Evolutionary conservation across 2,113 vertebrate genomes (phyloP).

Genomic region (Sarotherodon lohbergeri): DNA sequence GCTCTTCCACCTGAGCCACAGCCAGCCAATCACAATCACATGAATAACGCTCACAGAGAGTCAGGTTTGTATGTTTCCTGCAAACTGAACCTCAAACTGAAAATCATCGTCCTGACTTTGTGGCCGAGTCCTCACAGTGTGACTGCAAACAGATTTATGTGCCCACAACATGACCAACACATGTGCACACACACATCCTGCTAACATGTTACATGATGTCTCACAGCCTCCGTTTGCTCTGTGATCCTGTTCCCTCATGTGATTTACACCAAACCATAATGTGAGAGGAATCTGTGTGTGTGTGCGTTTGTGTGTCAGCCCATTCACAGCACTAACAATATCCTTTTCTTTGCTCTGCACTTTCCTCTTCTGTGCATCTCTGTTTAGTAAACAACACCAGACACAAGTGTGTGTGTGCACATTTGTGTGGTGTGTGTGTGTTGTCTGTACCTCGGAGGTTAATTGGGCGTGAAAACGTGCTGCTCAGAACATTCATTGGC

Average conservation of each 20-base stretch:
- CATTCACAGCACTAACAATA: slow-evolving; percentile 10
- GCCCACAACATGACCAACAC: neutral
- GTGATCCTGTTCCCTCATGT: neutral
- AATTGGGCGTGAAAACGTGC: slow-evolving; percentile 34
- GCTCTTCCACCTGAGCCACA: neutral
- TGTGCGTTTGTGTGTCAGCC: neutral
- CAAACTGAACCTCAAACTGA: neutral
- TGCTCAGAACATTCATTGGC: slow-evolving; percentile 28
- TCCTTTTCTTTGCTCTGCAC: slow-evolving; percentile 8
- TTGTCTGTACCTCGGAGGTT: slow-evolving; percentile 3
- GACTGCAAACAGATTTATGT: neutral
- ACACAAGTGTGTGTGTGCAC: neutral
- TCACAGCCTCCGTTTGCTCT: neutral
- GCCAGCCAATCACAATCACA: neutral
- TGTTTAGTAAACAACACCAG: slow-evolving; percentile 41
- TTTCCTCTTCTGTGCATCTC: neutral
- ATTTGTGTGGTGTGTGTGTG: neutral
- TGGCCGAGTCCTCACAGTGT: neutral
- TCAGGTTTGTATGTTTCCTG: neutral
- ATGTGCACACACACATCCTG: neutral
- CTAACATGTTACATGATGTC: neutral
- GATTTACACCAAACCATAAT: neutral
- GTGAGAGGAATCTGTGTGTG: neutral
- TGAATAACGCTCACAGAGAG: neutral
- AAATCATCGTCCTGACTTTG: neutral